A percentile compares a stretch with the other conserved stretches of the same genome.
Evolutionary conservation across 1,140 invertebrate genomes (phyloP).

Genomic region (Euborellia annulipes): DNA sequence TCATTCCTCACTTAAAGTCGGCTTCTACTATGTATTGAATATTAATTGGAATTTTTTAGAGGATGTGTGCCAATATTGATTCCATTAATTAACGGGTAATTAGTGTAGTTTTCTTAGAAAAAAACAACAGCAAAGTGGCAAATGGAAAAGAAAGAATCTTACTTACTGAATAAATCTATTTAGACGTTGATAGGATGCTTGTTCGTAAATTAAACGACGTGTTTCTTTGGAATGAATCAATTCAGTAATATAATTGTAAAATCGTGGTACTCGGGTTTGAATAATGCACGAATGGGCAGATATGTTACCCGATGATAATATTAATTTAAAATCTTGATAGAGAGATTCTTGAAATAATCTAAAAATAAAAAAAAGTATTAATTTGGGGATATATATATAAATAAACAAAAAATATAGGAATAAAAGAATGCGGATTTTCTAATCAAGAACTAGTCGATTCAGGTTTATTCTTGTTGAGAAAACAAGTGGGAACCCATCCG

Average conservation of each 20-base stretch:
- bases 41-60: no score
- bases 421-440: no score
- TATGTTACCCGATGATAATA: slow-evolving; percentile 26
- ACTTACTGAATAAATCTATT: slow-evolving; percentile 24
- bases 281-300: slow-evolving; percentile 29
- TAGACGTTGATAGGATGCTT: slow-evolving; percentile 1
- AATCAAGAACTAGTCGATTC: no score
- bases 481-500: no score
- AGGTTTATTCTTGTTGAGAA: no score
- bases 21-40: no score
- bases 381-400: slow-evolving; percentile 5
- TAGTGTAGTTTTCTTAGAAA: no score
- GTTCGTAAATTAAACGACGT: slow-evolving; percentile 7
- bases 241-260: slow-evolving; percentile 25
- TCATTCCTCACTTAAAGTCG: no score
- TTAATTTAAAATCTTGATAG: slow-evolving; percentile 30
- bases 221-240: slow-evolving; percentile 22
- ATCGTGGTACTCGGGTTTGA: slow-evolving; percentile 26
- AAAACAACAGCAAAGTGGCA: no score
- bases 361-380: slow-evolving; percentile 14
- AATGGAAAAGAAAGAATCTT: slow-evolving; percentile 26
- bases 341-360: slow-evolving; percentile 31
- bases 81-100: no score
- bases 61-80: no score
- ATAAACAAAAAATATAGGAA: no score